Evolutionary conservation across 1,140 invertebrate genomes (phyloP).

Genomic region (Panonychus citri): DNA sequence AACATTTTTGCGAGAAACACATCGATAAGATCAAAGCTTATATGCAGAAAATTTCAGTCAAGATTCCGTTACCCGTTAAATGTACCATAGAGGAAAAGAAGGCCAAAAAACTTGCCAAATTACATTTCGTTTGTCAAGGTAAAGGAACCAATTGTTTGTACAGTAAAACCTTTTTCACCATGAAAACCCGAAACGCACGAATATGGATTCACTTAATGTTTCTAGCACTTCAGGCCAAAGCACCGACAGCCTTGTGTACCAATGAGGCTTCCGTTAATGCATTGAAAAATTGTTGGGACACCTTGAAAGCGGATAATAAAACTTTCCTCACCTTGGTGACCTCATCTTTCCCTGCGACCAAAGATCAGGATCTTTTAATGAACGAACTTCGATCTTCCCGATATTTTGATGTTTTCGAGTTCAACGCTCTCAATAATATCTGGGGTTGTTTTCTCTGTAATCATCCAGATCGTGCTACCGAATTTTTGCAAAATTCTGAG

Average conservation of each 20-base stretch:
- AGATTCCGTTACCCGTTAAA: slow-evolving; percentile 63
- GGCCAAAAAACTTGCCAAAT: slow-evolving; percentile 54
- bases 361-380: slow-evolving; percentile 67
- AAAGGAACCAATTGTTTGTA: slow-evolving; percentile 71
- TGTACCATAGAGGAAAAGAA: slow-evolving; percentile 69
- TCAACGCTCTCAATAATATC: slow-evolving; percentile 31
- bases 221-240: slow-evolving; percentile 58
- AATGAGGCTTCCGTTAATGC: slow-evolving; percentile 54
- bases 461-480: slow-evolving; percentile 60
- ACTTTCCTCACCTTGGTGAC: slow-evolving; percentile 73
- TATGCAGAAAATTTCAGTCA: slow-evolving; percentile 58
- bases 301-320: slow-evolving; percentile 64
- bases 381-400: slow-evolving; percentile 60
- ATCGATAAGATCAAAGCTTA: slow-evolving; percentile 67
- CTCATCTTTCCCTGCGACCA: slow-evolving; percentile 47
- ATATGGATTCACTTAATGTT: slow-evolving; percentile 91
- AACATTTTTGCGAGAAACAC: slow-evolving; percentile 83
- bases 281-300: slow-evolving; percentile 76
- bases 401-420: slow-evolving; percentile 79
- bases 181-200: slow-evolving; percentile 60
- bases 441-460: slow-evolving; percentile 78
- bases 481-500: slow-evolving; percentile 39
- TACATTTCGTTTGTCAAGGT: slow-evolving; percentile 61
- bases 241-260: slow-evolving; percentile 51
- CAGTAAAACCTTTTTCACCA: slow-evolving; percentile 52